Base-by-base conservation (phyloP, 2,113 vertebrate genomes). In the Gambusia holbrooki region DNA sequence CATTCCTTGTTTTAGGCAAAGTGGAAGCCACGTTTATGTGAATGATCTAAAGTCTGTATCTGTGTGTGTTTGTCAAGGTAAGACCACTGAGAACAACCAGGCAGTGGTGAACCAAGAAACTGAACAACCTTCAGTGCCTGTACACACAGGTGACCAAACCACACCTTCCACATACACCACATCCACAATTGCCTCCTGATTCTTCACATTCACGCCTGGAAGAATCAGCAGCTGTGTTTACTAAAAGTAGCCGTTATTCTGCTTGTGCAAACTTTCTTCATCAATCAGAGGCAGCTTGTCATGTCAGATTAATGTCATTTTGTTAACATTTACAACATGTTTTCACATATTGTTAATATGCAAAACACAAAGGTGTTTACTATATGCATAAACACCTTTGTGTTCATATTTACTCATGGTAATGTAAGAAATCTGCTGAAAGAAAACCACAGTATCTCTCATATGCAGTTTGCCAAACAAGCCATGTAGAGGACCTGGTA, bases 61-160 rank as follows among this genome's bases (percentile, higher is more conserved):
- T 72, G 51, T 77, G 4, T 89, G 65, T 90, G 73, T 94, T 82
- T 84, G 13, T 87, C 33, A 88, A 96, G 96, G 90, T 65, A 92
- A 92, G 77, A 86, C 81, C 66, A 82, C 84, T 0, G 93, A 93
- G 79, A 92, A 95, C 73, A 92, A 62, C 60, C 94, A 94, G 62
- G 64, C 86, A 4, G 88, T 75, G 3, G 85, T 88, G 29, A 92
- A 32, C 72, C 93, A 95, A 69, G 92, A 94, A 73, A 91, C 89
- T 29, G 93, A 89, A 58, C 90, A 92, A 73, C 92, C 88, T 17
- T 91, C 77, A 5, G 90, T 92, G 35, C 92, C 92, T 45, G 86
- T 92, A 19, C 93, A 94, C 82, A 81, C 95, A 94, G 96, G 96
- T 96, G 94, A 81, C 19, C 70, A 71, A 37, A 33, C 62, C 35